These are phyloP conservation scores for Tragelaphus buxtoni DNA, from an alignment of 2,113 vertebrate species.

Conservation along the genomic window DNA sequence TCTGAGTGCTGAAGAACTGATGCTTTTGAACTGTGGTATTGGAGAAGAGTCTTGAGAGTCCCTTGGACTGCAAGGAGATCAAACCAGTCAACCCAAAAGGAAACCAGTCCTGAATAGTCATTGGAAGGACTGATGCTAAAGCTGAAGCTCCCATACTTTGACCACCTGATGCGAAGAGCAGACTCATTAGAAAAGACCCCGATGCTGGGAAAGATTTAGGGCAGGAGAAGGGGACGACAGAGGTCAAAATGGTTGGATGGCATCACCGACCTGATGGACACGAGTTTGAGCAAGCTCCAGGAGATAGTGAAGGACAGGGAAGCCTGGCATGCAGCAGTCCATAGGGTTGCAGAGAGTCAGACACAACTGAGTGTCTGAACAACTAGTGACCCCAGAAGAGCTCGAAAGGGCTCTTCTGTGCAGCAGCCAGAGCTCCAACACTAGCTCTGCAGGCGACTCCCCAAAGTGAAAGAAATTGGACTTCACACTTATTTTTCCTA, in stretches of 20 bases:
- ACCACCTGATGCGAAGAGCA: not conserved
- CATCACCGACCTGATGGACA: not conserved
- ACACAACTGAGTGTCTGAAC: not conserved
- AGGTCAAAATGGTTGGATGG: not conserved
- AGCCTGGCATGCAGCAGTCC: not conserved
- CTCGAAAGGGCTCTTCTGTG: slow-evolving; percentile 21
- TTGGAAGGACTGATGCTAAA: not conserved
- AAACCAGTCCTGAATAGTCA: not conserved
- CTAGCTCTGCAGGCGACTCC: slow-evolving; percentile 73
- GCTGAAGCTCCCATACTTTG: not conserved
- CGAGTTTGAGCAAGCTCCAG: not conserved
- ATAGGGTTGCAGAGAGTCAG: not conserved
- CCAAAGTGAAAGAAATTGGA: slow-evolving; percentile 75
- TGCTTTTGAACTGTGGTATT: not conserved
- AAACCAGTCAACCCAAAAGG: not conserved
- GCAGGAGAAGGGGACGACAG: not conserved
- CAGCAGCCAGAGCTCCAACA: slow-evolving; percentile 40
- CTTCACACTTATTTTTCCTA: slow-evolving; percentile 69
- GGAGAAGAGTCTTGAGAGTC: not conserved
- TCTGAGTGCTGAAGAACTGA: not conserved
- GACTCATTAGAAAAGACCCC: not conserved
- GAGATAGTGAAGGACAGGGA: not conserved
- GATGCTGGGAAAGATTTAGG: not conserved
- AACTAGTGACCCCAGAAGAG: slow-evolving; percentile 52
- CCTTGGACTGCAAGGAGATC: not conserved